Evolutionary conservation across 2,797 vertebrate genomes (phyloP).

Genomic region (Melopsittacus undulatus): DNA sequence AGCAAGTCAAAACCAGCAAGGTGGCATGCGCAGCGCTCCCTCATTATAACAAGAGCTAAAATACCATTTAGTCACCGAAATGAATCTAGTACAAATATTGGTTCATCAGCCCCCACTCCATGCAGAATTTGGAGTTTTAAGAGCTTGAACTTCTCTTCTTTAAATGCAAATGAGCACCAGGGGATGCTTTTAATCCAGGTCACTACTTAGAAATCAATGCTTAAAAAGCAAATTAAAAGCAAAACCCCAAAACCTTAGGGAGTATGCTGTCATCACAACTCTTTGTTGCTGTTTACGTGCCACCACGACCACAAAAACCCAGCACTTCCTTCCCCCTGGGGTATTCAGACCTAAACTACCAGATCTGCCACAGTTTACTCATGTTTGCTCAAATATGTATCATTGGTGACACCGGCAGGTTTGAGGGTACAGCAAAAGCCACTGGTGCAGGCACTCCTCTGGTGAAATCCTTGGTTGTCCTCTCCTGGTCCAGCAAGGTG

Average conservation of each 20-base stretch:
- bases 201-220: background rate
- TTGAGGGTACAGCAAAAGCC: background rate
- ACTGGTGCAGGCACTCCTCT: background rate
- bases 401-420: accelerated
- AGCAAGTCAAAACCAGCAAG: background rate
- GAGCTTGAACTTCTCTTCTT: background rate
- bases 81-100: constrained; percentile 39
- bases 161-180: background rate
- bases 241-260: background rate
- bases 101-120: background rate
- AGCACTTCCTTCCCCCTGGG: background rate
- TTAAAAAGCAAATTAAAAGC: background rate
- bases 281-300: background rate
- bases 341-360: background rate
- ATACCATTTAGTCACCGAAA: constrained; percentile 34
- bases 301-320: accelerated
- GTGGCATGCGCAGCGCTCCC: background rate
- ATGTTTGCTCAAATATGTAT: accelerated
- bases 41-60: constrained; percentile 27
- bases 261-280: background rate
- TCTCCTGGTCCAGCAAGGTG: background rate
- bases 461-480: background rate
- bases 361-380: background rate
- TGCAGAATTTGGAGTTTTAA: background rate
- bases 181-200: background rate